Base-by-base conservation (phyloP, 2,113 vertebrate species). In the Hippolais icterina region DNA sequence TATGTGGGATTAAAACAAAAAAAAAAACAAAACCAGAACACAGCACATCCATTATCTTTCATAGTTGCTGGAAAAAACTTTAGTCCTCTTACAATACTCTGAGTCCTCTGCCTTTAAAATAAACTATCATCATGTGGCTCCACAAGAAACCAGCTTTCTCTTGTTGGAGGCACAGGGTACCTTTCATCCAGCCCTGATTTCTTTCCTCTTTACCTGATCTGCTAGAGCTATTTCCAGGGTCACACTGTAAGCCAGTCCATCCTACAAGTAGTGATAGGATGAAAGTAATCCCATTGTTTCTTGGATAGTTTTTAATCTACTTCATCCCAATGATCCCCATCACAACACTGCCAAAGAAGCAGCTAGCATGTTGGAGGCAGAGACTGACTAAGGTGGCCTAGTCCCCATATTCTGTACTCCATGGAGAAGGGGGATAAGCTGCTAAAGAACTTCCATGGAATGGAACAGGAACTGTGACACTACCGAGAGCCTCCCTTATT, bases 401-500 rank as follows among this genome's bases (percentile, higher is more conserved):
- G 35, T 52, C 16, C 25, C 19, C 17, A 33, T n/a, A 31, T 2
- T 1, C 4, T 72, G 14, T 15, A 24, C 5, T 71, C 19, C 0
- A 0, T 16, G 39, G 13, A 81, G 47, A 21, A 54, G 21, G 10
- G 46, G 13, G 4, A 11, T 33, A 90, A 70, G 37, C 21, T 74
- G 27, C n/a, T 70, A 19, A 35, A 66, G 7, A 29, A 59, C 5
- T 20, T 53, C 33, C 27, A 24, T 0, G 0, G 53, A 79, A 41
- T 5, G 29, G 17, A 41, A 33, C 8, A 42, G 53, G 27, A 91
- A 41, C 11, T 13, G 28, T 29, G 12, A 5, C 12, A 44, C 11
- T 63, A n/a, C 3, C 12, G n/a, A 49, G 41, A 61, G 4, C 4
- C 3, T 68, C 15, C 31, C 16, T 70, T 70, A 21, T 41, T 74